Evolutionary conservation across 2,888 invertebrate genomes (phyloP).

Genomic region (Argyresthia goedartella): DNA sequence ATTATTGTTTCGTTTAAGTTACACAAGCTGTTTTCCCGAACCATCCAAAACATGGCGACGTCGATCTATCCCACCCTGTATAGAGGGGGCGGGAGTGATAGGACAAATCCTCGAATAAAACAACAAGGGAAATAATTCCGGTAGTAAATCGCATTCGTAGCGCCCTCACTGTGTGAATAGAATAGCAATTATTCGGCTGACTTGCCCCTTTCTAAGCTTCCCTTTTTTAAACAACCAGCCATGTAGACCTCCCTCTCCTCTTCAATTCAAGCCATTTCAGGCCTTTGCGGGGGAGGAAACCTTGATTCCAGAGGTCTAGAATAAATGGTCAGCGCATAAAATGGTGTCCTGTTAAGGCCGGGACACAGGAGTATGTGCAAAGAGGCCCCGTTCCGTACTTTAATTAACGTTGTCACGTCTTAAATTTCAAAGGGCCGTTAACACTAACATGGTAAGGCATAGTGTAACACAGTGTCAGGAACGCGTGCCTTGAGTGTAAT

Average conservation of each 20-base stretch:
- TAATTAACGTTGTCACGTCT: conserved; percentile 49
- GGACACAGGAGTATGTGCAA: conserved; percentile 11
- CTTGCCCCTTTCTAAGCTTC: conserved; percentile 25
- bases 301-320: neutral
- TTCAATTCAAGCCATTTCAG: neutral
- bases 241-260: neutral
- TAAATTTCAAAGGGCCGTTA: conserved; percentile 18
- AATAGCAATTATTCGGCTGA: conserved; percentile 71
- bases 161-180: conserved; percentile 64
- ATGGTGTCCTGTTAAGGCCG: conserved; percentile 4
- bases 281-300: neutral
- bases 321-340: neutral
- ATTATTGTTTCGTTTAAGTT: no score
- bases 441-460: conserved; percentile 13
- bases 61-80: conserved; percentile 24
- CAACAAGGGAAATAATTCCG: conserved; percentile 71
- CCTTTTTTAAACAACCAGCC: conserved; percentile 7
- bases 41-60: no score
- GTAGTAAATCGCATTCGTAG: conserved; percentile 48
- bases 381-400: conserved; percentile 35
- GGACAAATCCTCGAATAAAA: conserved; percentile 66
- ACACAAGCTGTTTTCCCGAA: no score
- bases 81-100: conserved; percentile 55
- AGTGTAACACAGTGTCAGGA: conserved; percentile 4
- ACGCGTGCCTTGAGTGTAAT: neutral